Percentiles rank a stretch among this genome's conserved stretches.
Evolutionary conservation across 2,888 invertebrate genomes (phyloP).

Genomic region (Limnephilus lunatus): DNA sequence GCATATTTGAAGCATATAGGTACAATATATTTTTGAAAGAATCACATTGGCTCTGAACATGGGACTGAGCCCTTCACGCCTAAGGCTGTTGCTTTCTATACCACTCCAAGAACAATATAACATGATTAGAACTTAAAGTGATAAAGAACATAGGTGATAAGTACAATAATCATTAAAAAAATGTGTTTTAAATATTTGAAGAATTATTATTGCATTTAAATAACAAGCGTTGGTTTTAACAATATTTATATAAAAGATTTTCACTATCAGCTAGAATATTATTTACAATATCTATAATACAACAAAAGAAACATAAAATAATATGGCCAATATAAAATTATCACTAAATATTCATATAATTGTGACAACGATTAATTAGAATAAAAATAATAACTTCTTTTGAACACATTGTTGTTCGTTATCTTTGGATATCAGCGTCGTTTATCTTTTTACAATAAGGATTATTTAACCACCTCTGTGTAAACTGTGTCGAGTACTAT

Average conservation of each 20-base stretch:
- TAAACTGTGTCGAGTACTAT: too few species aligned
- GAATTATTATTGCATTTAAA: slow-evolving; percentile 28
- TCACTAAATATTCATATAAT: neutral
- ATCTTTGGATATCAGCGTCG: neutral
- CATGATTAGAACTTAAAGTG: neutral
- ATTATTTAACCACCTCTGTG: too few species aligned
- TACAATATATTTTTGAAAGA: neutral
- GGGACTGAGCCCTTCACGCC: neutral
- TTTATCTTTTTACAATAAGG: neutral
- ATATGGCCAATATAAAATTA: neutral
- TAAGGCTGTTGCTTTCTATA: neutral
- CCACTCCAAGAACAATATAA: neutral
- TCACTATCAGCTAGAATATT: slow-evolving; percentile 12
- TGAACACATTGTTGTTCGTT: slow-evolving; percentile 2
- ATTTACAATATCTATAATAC: slow-evolving; percentile 39
- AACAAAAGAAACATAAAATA: slow-evolving; percentile 12
- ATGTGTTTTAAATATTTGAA: neutral
- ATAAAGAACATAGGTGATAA: neutral
- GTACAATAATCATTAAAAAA: slow-evolving; percentile 15
- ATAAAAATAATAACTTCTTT: neutral
- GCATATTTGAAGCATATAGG: neutral
- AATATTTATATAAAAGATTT: slow-evolving; percentile 29
- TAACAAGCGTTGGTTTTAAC: slow-evolving; percentile 29
- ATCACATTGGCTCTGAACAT: slow-evolving; percentile 2
- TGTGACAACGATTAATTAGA: neutral